These are phyloP conservation scores for Microdon myrmicae DNA, from an alignment of 2,888 invertebrate species.

Conservation along the genomic window DNA sequence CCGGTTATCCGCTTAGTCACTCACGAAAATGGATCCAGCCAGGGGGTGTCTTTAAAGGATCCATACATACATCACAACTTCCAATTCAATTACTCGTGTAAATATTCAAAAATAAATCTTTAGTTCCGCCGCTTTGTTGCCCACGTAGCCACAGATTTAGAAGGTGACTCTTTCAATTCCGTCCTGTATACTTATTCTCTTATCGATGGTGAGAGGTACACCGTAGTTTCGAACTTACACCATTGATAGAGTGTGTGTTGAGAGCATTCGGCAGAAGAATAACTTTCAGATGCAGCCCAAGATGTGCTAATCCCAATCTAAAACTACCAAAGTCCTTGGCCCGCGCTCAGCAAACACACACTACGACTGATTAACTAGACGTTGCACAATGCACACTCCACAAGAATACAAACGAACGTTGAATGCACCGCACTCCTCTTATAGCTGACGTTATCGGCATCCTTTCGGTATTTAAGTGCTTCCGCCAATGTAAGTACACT, in stretches of 20 bases:
- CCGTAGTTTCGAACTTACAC: slow-evolving; percentile 21
- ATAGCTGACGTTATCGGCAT: slow-evolving; percentile 21
- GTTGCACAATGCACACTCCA: neutral
- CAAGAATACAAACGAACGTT: neutral
- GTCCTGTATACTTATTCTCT: slow-evolving; percentile 18
- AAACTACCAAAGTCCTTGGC: slow-evolving; percentile 25
- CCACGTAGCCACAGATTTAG: slow-evolving; percentile 13
- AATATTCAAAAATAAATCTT: slow-evolving; percentile 56
- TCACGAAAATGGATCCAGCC: slow-evolving; percentile 2
- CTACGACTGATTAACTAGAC: slow-evolving; percentile 33
- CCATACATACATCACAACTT: slow-evolving; percentile 2
- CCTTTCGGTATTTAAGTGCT: slow-evolving; percentile 47
- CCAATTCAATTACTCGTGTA: slow-evolving; percentile 64
- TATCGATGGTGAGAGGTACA: slow-evolving; percentile 37
- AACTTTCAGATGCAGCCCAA: slow-evolving; percentile 36
- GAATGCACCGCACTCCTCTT: slow-evolving; percentile 6
- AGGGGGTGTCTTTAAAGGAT: slow-evolving; percentile 10
- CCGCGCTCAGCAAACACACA: slow-evolving; percentile 12
- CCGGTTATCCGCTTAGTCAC: slow-evolving; percentile 5
- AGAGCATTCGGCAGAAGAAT: slow-evolving; percentile 24
- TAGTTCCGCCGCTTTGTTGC: neutral
- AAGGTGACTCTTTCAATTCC: neutral
- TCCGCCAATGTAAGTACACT: slow-evolving; percentile 48
- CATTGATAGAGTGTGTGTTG: slow-evolving; percentile 8
- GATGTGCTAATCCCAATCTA: slow-evolving; percentile 47